Evolutionary conservation across 2,113 vertebrate genomes (phyloP), one percentile per base, ranked within the genome.

Genomic region (Chascanopsetta lugubris): DNA sequence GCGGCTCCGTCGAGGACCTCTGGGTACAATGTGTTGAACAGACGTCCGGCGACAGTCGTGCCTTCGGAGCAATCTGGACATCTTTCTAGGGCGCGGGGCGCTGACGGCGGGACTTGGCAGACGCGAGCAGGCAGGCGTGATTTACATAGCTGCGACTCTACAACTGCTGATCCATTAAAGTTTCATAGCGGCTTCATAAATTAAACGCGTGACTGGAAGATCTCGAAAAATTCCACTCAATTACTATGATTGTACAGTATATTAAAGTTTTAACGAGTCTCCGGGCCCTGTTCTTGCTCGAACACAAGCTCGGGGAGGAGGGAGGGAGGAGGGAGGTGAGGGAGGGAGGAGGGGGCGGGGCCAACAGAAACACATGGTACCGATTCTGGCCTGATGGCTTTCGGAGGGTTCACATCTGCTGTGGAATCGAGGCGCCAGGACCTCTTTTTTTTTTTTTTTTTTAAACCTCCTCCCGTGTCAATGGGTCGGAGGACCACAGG

Each of bases 101-200:
- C 87, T 82, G 68, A 77, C 83, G 83, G 90, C 84, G 13, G 76
- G 77, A 83, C 82, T 88, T 89, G 87, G 88, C 85, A 89, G 80
- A 76, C 72, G 30, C n/a, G 60, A 26, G 18, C 48, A 21, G 65
- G 72, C 53, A 54, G 40, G 76, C 84, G 85, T 82, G 86, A 90
- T 91, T 90, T 84, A 89, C 85, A 87, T 84, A 79, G 85, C 69
- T 47, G 70, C 72, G 21, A 80, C 84, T 77, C 79, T 79, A 80
- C 82, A 85, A 89, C 89, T 83, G 76, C 79, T 82, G 82, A 78
- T 67, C 83, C 83, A 90, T 92, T 91, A 92, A 91, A 91, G 80
- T 90, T 92, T 92, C 87, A 91, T 85, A 42, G 72, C 82, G 83
- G 71, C 84, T 88, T 90, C 82, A 90, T 91, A 92, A 92, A 92